Evolutionary conservation across 2,888 invertebrate species (phyloP).

Genomic region (Drosophila kambysellisi): DNA sequence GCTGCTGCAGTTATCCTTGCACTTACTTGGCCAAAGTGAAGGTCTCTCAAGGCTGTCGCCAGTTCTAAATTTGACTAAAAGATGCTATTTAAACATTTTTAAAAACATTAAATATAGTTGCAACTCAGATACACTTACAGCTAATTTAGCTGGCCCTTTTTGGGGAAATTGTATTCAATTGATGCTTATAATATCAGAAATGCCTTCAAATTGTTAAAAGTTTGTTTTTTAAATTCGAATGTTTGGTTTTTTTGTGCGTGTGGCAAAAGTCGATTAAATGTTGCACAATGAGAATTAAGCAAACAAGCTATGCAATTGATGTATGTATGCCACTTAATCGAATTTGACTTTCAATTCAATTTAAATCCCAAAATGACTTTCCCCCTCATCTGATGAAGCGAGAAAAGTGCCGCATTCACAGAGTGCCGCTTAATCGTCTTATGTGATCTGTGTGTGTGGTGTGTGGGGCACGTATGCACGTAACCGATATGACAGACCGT

Average conservation of each 20-base stretch:
- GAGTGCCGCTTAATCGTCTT: constrained; percentile 42
- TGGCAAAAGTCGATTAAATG: neutral
- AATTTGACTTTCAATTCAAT: constrained; percentile 17
- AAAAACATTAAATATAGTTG: neutral
- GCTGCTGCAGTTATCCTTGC: constrained; percentile 72
- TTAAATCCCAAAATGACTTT: constrained; percentile 33
- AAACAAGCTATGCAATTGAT: constrained; percentile 29
- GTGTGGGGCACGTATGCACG: constrained; percentile 39
- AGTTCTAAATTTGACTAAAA: neutral
- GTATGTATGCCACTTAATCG: constrained; percentile 20
- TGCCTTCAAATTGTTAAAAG: neutral
- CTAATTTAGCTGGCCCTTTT: neutral
- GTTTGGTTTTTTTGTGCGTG: neutral
- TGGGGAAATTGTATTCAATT: neutral
- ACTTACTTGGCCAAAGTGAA: constrained; percentile 73
- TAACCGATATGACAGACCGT: constrained; percentile 53
- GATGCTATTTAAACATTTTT: neutral
- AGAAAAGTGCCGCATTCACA: constrained; percentile 36
- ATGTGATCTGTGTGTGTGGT: constrained; percentile 44
- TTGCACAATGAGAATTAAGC: neutral
- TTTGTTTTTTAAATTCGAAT: neutral
- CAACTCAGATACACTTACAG: neutral
- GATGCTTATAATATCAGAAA: neutral
- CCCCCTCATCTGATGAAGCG: constrained; percentile 21
- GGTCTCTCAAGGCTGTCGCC: constrained; percentile 63